Conservation (phyloP, 2,888 invertebrate genomes). For the Rhagophthalmus giganteus region DNA sequence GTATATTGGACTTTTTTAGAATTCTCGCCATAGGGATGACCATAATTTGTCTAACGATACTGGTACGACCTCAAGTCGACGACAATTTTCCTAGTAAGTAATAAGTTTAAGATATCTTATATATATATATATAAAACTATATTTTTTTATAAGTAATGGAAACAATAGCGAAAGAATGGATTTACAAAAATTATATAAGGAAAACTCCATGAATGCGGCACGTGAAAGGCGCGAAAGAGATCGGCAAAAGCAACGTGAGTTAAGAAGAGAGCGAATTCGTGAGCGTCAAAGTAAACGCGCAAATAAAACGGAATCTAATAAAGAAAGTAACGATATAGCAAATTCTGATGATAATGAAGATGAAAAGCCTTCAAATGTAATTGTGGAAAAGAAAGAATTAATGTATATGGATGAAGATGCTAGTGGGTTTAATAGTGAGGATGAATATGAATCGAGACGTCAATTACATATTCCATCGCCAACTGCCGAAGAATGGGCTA, state of each 20-base stretch:
- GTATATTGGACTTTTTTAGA: neutral
- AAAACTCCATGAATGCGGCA: slow-evolving; percentile 41
- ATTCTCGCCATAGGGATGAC: slow-evolving; percentile 45
- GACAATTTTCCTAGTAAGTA: slow-evolving; percentile 34
- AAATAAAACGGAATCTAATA: slow-evolving; percentile 40
- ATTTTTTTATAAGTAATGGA: slow-evolving; percentile 35
- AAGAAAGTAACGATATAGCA: slow-evolving; percentile 29
- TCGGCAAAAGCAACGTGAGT: slow-evolving; percentile 20
- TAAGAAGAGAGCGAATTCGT: slow-evolving; percentile 33
- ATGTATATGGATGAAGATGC: slow-evolving; percentile 49
- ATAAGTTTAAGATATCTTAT: no score
- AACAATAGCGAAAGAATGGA: slow-evolving; percentile 48
- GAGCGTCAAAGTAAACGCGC: slow-evolving; percentile 50
- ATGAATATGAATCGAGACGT: slow-evolving; percentile 48
- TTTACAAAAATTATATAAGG: slow-evolving; percentile 50
- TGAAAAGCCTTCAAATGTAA: slow-evolving; percentile 41
- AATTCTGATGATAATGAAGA: slow-evolving; percentile 36
- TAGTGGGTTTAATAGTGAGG: slow-evolving; percentile 55
- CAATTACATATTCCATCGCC: slow-evolving; percentile 33
- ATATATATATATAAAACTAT: no score
- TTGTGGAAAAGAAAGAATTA: slow-evolving; percentile 40
- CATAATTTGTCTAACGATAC: slow-evolving; percentile 40
- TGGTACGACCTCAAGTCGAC: slow-evolving; percentile 27
- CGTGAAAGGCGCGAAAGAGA: slow-evolving; percentile 47
- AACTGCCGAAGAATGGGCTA: slow-evolving; percentile 54